Evolutionary conservation across 2,888 invertebrate genomes (phyloP).

Genomic region (Polymixis flavicincta): DNA sequence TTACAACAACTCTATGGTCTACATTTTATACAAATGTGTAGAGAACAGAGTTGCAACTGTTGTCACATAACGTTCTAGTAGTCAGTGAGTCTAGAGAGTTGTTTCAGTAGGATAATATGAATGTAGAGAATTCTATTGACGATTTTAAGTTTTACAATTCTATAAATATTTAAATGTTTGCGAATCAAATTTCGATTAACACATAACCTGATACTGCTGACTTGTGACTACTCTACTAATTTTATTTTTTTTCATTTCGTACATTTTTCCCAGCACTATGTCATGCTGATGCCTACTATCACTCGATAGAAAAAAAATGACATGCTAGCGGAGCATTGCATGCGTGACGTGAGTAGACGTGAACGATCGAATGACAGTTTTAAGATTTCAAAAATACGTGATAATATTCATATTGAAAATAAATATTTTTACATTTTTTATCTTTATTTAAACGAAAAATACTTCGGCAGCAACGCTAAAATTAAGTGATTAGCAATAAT

Average conservation of each 20-base stretch:
- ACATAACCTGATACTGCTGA: not conserved
- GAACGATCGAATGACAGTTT: constrained; percentile 88
- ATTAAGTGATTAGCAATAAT: constrained; percentile 75
- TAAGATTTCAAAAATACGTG: constrained; percentile 84
- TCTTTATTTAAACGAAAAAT: constrained; percentile 79
- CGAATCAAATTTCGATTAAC: not conserved
- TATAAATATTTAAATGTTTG: not conserved
- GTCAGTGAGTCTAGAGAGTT: not conserved
- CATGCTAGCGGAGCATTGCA: constrained; percentile 67
- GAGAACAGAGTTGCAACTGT: not conserved
- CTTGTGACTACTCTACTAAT: constrained; percentile 38
- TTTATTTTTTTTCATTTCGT: not conserved
- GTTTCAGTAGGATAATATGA: not conserved
- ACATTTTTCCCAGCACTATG: constrained; percentile 28
- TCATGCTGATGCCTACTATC: constrained; percentile 48
- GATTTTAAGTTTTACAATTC: not conserved
- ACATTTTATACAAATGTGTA: too few species aligned
- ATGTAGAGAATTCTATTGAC: not conserved
- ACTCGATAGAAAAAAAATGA: constrained; percentile 61
- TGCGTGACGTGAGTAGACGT: constrained; percentile 82
- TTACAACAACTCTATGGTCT: too few species aligned
- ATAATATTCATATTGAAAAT: constrained; percentile 80
- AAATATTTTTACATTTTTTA: constrained; percentile 86
- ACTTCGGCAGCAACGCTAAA: constrained; percentile 71
- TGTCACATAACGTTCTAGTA: not conserved